phyloP scores from a whole-genome alignment of 2,888 invertebrate genomes.

The Caenorhabditis imperialis region DNA sequence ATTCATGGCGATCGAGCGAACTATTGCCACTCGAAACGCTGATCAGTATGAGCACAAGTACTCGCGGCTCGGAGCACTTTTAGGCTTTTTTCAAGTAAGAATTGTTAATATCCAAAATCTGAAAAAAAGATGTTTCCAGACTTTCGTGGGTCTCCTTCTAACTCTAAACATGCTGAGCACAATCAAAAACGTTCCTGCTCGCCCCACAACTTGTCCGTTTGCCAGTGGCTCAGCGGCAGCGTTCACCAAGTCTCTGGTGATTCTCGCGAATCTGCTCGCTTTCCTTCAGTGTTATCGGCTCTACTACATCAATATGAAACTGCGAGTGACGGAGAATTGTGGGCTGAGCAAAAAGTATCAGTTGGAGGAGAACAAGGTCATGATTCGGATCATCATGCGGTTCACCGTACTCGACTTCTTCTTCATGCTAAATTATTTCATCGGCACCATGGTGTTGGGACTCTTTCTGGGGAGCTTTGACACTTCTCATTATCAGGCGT shows the following conservation, averaged over 20 bases:
- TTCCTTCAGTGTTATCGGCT: constrained; percentile 6
- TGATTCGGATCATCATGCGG: constrained; percentile 12
- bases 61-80: background rate
- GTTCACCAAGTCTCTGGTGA: background rate
- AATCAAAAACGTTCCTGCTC: background rate
- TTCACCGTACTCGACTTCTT: constrained; percentile 31
- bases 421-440: constrained; percentile 29
- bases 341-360: constrained; percentile 27
- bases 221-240: background rate
- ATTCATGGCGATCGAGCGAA: constrained; percentile 11
- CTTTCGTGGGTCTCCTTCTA: background rate
- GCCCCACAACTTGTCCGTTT: background rate
- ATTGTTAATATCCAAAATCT: background rate
- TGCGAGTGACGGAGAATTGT: background rate
- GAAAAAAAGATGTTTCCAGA: background rate
- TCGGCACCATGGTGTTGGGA: too few species aligned
- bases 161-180: background rate
- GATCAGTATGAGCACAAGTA: background rate
- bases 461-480: background rate
- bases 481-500: background rate
- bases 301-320: constrained; percentile 8
- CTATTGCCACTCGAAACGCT: constrained; percentile 1
- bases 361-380: constrained; percentile 27
- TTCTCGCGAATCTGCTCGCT: background rate
- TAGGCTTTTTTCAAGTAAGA: background rate